Evolutionary conservation across 2,888 invertebrate species (phyloP), one percentile per base, ranked within the genome.

Genomic region (Himalopsyche kuldschensis): DNA sequence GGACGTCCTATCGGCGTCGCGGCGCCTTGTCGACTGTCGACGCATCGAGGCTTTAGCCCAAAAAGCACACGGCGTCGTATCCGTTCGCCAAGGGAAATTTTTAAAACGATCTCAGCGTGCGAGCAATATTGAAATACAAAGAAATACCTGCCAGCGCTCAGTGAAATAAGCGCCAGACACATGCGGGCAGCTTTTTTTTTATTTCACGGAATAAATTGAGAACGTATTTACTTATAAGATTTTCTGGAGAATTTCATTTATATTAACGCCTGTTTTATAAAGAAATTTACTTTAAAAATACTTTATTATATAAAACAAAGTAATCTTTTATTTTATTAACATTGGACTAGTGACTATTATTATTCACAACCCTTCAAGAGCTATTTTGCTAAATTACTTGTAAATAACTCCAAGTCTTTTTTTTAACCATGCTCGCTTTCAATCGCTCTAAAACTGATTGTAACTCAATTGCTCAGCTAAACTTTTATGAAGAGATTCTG

Each of bases 11-110:
- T 41, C 69, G 76, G 55, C 79, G 80, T 82, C 82, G 82, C 79
- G 84, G 24, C 85, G 82, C 82, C 82, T 84, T 84, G 84, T 84
- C 85, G 85, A 85, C 85, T 85, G 84, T 46, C 80, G 82, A 79
- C 75, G 82, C 75, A 69, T 46, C 30, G 31, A 84, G 81, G 20
- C 41, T 79, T 35, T 48, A 79, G 79, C 78, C 46, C n/a, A 20
- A 55, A 47, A 79, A 32, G 80, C 77, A 80, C 35, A 55, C 80
- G 20, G 46, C 17, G 20, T 24, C 79, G 76, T 32, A 32, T 75
- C 27, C 32, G 30, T 27, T 32, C 30, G 30, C 11, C 31, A 10
- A 27, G 32, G 31, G 32, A 32, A 75, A 31, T 75, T 55, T 55
- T 55, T 55, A 55, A 55, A 55, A 20, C 55, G 55, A 55, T 55